Evolutionary conservation across 2,888 invertebrate genomes (phyloP).

Genomic region (Prosopocoilus inquinatus): DNA sequence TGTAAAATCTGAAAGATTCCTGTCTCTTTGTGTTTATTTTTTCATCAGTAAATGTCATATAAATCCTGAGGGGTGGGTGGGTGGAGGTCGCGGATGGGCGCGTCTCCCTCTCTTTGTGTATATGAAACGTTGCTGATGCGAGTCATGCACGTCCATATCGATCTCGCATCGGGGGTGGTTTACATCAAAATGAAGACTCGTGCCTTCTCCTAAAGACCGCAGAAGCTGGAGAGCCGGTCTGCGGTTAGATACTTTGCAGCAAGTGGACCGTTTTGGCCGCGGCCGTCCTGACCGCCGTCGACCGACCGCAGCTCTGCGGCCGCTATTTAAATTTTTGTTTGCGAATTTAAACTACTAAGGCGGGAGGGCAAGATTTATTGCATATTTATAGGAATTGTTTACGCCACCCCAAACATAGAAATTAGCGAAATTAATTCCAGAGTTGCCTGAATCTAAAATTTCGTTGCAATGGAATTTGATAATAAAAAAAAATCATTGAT

Average conservation of each 20-base stretch:
- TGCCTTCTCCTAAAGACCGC: conserved; percentile 26
- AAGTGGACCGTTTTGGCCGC: conserved; percentile 24
- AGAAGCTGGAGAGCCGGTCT: conserved; percentile 24
- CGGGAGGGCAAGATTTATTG: conserved; percentile 14
- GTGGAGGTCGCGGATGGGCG: too few species aligned
- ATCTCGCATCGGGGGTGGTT: conserved; percentile 8
- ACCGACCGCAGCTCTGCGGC: conserved; percentile 15
- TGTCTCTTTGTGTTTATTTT: too few species aligned
- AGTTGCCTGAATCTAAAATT: background rate
- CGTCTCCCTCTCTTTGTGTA: background rate
- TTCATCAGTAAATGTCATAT: too few species aligned
- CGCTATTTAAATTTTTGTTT: conserved; percentile 16
- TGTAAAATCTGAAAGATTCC: too few species aligned
- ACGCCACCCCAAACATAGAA: conserved; percentile 10
- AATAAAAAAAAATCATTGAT: too few species aligned
- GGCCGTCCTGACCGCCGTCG: conserved; percentile 24
- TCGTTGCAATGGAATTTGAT: background rate
- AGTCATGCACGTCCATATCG: background rate
- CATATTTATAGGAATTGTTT: conserved; percentile 20
- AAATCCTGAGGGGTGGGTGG: too few species aligned
- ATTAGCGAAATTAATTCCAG: conserved; percentile 1
- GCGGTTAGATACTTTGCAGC: conserved; percentile 27
- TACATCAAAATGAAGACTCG: conserved; percentile 28
- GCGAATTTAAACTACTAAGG: conserved; percentile 14
- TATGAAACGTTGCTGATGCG: background rate